Percentiles rank a stretch among this genome's conserved stretches.
Conservation (phyloP, 2,797 vertebrate genomes). For the Sphenodon punctatus region DNA sequence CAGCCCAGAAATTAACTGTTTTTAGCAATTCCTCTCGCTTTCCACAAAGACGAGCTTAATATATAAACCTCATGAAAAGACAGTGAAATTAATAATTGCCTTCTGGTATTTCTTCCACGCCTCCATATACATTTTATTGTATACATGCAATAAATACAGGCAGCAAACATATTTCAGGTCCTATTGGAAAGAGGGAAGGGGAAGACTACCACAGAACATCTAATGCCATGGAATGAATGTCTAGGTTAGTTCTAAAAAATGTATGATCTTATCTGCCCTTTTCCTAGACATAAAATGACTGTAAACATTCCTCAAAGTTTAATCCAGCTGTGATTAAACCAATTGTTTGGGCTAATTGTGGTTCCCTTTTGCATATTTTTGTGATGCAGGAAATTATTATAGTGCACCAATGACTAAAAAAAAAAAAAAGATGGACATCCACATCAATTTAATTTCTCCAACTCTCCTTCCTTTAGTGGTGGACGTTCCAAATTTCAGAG, state of each 20-base stretch:
- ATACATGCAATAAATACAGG: background rate
- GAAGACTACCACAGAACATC: background rate
- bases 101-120: conserved; percentile 37
- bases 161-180: conserved; percentile 10
- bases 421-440: conserved; percentile 72
- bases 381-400: conserved; percentile 65
- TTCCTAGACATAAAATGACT: conserved; percentile 58
- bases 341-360: conserved; percentile 65
- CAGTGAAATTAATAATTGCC: conserved; percentile 39
- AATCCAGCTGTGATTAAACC: conserved; percentile 74
- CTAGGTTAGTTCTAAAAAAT: conserved; percentile 67
- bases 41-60: conserved; percentile 38
- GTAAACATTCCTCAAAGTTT: conserved; percentile 71
- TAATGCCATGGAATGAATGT: conserved; percentile 34
- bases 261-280: conserved; percentile 65
- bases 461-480: conserved; percentile 55
- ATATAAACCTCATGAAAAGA: conserved; percentile 29
- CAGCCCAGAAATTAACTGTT: conserved; percentile 68
- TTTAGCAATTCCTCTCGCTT: conserved; percentile 62
- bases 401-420: conserved; percentile 64
- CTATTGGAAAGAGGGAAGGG: conserved; percentile 23
- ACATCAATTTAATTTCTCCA: conserved; percentile 73
- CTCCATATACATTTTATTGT: conserved; percentile 3
- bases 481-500: conserved; percentile 59
- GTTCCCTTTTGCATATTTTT: conserved; percentile 67